phyloP scores from a whole-genome alignment of 2,113 vertebrate genomes.

The Proteles cristata region DNA sequence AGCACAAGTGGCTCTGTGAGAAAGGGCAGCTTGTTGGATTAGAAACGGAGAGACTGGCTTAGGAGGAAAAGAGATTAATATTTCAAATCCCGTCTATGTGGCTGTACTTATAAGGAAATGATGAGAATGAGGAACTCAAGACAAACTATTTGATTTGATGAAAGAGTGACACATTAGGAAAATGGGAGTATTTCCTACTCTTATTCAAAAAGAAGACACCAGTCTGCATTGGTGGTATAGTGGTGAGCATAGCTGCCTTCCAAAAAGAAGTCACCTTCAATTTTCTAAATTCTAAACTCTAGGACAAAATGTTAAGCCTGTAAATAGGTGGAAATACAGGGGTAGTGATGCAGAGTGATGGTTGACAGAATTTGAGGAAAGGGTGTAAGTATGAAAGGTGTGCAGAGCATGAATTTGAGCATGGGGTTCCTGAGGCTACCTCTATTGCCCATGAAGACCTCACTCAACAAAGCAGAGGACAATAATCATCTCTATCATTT shows the following conservation, averaged over 20 bases:
- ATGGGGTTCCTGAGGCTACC: background rate
- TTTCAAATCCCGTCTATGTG: background rate
- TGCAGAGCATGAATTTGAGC: background rate
- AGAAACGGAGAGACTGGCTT: slow-evolving; percentile 12
- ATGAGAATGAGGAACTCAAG: background rate
- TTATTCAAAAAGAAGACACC: slow-evolving; percentile 11
- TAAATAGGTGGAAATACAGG: background rate
- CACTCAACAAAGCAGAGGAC: background rate
- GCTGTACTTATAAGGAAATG: background rate
- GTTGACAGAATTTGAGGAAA: background rate
- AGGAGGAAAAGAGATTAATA: background rate
- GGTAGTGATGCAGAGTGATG: background rate
- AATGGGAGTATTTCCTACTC: background rate
- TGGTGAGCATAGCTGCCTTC: slow-evolving; percentile 90
- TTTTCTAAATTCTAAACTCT: background rate
- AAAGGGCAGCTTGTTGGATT: slow-evolving; percentile 33
- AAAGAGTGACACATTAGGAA: background rate
- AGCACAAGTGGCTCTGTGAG: background rate
- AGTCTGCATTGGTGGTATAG: slow-evolving; percentile 85
- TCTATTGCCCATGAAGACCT: background rate
- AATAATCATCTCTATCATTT: background rate
- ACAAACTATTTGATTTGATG: background rate
- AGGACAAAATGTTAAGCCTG: background rate
- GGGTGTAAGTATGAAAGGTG: background rate
- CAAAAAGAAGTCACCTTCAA: slow-evolving; percentile 56